Conservation (phyloP, 1,140 invertebrate species). For the Gyrodactylus bullatarudis region DNA sequence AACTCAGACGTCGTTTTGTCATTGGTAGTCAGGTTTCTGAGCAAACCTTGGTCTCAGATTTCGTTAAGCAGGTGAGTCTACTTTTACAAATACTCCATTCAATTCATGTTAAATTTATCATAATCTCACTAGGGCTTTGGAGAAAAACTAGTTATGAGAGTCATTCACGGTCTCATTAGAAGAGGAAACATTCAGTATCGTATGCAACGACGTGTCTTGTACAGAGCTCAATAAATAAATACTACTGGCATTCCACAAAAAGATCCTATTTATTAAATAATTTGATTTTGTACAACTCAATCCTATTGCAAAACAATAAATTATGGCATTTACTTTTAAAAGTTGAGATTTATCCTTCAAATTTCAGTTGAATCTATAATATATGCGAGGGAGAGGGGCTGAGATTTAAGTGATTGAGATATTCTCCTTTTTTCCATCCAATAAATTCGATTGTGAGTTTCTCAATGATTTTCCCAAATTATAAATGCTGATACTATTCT, state of each 20-base stretch:
- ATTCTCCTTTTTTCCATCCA: too few species aligned
- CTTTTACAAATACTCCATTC: not conserved
- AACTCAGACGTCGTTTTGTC: conserved; percentile 63
- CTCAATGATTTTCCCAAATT: too few species aligned
- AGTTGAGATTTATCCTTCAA: too few species aligned
- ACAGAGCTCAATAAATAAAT: not conserved
- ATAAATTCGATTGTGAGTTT: too few species aligned
- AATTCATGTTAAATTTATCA: not conserved
- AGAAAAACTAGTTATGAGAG: not conserved
- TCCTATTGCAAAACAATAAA: too few species aligned
- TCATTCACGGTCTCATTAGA: not conserved
- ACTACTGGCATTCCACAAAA: too few species aligned
- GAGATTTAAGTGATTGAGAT: too few species aligned
- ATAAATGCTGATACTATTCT: too few species aligned
- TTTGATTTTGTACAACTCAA: not conserved
- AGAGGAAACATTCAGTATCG: not conserved
- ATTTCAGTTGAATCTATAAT: too few species aligned
- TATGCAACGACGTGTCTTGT: not conserved
- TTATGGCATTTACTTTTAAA: too few species aligned
- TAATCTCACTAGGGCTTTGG: not conserved
- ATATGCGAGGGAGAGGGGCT: too few species aligned
- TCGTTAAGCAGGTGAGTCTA: conserved; percentile 32
- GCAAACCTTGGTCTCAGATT: conserved; percentile 65
- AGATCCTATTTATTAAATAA: not conserved
- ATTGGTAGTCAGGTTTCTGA: conserved; percentile 82